Evolutionary conservation across 2,113 vertebrate species (phyloP).

Genomic region (Caretta caretta): DNA sequence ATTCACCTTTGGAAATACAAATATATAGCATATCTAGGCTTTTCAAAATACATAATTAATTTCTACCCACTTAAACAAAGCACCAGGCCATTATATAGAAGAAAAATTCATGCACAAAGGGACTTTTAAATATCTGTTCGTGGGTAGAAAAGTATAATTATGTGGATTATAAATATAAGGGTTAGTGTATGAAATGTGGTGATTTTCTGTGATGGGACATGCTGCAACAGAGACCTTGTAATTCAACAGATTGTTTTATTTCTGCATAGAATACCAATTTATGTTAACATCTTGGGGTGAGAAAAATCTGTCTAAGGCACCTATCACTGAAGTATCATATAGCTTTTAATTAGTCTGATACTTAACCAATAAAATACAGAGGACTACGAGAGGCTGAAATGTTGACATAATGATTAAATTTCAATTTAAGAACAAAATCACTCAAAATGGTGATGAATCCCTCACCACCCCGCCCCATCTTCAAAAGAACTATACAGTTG

Average conservation of each 20-base stretch:
- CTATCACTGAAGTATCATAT: not conserved
- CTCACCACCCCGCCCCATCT: not conserved
- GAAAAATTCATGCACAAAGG: not conserved
- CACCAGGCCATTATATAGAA: not conserved
- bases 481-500: not conserved
- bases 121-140: not conserved
- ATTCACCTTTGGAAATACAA: not conserved
- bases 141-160: not conserved
- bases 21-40: not conserved
- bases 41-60: not conserved
- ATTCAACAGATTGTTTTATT: not conserved
- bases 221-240: not conserved
- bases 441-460: not conserved
- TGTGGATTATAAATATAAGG: not conserved
- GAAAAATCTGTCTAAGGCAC: slow-evolving; percentile 6
- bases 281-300: slow-evolving; percentile 4
- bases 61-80: not conserved
- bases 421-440: not conserved
- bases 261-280: not conserved
- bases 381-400: not conserved
- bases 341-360: not conserved
- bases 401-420: not conserved
- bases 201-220: not conserved
- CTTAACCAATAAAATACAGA: not conserved
- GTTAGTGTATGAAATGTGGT: not conserved